phyloP scores from a whole-genome alignment of 2,113 vertebrate genomes.

The Paratilapia polleni region DNA sequence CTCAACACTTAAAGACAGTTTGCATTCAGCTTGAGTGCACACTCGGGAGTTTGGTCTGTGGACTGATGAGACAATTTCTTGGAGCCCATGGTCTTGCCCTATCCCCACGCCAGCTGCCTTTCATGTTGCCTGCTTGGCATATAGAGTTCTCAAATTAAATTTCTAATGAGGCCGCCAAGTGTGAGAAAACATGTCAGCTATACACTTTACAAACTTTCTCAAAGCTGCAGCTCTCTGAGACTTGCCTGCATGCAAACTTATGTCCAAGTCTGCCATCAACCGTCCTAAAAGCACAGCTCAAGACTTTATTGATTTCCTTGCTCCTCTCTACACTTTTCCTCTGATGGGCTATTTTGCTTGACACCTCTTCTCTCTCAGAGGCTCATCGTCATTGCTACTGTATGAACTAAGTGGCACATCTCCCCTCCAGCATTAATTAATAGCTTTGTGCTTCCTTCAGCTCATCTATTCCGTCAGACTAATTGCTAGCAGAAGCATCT shows the following conservation, averaged over 20 bases:
- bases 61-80: constrained; percentile 29
- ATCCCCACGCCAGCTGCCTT: not conserved
- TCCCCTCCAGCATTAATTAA: constrained; percentile 56
- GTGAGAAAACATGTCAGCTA: constrained; percentile 27
- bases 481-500: constrained; percentile 62
- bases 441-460: constrained; percentile 62
- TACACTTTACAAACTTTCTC: constrained; percentile 25
- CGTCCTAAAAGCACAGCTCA: constrained; percentile 36
- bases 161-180: constrained; percentile 26
- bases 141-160: constrained; percentile 11
- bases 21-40: not conserved
- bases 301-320: constrained; percentile 36
- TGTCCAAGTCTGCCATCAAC: constrained; percentile 6
- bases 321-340: constrained; percentile 27
- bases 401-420: constrained; percentile 33
- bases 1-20: constrained; percentile 8
- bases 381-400: constrained; percentile 34
- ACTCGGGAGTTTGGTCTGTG: not conserved
- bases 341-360: constrained; percentile 43
- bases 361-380: constrained; percentile 40
- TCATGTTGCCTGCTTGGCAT: constrained; percentile 19
- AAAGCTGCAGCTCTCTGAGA: not conserved
- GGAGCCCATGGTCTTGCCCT: not conserved
- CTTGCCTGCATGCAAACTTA: not conserved
- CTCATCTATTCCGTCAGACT: constrained; percentile 57